These are phyloP conservation scores for Nannoperca obscura DNA, from an alignment of 2,797 vertebrate genomes.

Conservation along the genomic window DNA sequence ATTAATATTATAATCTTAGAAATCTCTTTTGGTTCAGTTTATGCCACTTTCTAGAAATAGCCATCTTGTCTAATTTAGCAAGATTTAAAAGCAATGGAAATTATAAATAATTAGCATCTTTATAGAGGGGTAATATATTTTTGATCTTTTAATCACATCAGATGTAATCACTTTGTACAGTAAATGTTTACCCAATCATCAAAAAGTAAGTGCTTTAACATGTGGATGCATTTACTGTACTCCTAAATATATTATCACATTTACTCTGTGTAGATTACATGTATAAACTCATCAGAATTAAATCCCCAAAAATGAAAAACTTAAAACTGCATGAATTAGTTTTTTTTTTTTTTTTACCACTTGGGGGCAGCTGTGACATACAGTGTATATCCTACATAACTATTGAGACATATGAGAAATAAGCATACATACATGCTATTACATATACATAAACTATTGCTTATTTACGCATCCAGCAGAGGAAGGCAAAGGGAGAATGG, in stretches of 20 bases:
- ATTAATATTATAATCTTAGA: conserved; percentile 61
- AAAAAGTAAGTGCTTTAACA: neutral
- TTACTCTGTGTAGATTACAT: neutral
- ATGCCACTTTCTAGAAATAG: conserved; percentile 32
- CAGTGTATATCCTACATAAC: neutral
- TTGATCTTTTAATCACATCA: conserved; percentile 26
- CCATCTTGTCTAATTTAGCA: conserved; percentile 18
- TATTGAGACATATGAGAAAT: too few relatives aligned
- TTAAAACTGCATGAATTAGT: neutral
- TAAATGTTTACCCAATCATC: conserved; percentile 4
- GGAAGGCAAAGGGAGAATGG: too few relatives aligned
- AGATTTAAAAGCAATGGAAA: conserved; percentile 9
- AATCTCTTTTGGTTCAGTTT: conserved; percentile 27
- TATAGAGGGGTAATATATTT: conserved; percentile 16
- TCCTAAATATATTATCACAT: neutral
- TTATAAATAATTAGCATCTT: conserved; percentile 17
- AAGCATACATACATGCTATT: too few relatives aligned
- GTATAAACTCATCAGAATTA: neutral
- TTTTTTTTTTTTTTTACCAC: neutral
- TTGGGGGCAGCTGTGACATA: neutral
- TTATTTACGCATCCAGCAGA: neutral
- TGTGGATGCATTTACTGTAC: neutral
- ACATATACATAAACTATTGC: neutral
- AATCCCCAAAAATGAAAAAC: neutral
- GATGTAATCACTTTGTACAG: conserved; percentile 7